phyloP scores from a whole-genome alignment of 2,113 vertebrate genomes.

The Muntiacus reevesi region DNA sequence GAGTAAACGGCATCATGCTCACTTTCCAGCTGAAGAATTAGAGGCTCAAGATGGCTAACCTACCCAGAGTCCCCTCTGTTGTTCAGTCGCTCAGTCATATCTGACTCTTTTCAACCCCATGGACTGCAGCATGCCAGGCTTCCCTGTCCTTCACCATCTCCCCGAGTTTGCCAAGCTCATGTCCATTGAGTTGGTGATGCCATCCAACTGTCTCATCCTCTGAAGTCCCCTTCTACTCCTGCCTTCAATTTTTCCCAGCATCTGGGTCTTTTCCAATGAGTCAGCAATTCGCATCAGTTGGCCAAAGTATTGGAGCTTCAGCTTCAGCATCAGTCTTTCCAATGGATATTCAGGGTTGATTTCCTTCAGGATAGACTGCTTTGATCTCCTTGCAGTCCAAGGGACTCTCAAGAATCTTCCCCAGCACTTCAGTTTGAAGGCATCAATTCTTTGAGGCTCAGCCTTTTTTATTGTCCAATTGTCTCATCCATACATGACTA shows the following conservation, averaged over 20 bases:
- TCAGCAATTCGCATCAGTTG: not conserved
- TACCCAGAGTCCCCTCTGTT: not conserved
- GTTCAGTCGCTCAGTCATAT: rapidly evolving
- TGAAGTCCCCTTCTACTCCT: not conserved
- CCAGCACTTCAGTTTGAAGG: not conserved
- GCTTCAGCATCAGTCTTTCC: not conserved
- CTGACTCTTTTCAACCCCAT: not conserved
- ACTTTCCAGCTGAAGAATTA: not conserved
- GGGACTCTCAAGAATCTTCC: not conserved
- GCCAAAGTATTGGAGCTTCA: not conserved
- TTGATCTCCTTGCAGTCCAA: not conserved
- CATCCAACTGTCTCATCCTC: not conserved
- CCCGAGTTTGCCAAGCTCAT: not conserved
- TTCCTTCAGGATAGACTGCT: not conserved
- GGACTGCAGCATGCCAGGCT: not conserved
- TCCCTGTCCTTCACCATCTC: not conserved
- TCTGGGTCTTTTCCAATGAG: not conserved
- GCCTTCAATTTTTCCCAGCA: not conserved
- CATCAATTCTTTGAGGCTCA: not conserved
- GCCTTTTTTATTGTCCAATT: not conserved
- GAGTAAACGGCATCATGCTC: not conserved
- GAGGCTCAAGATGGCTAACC: not conserved
- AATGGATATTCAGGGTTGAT: not conserved
- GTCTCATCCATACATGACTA: not conserved
- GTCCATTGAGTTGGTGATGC: not conserved